Conservation (phyloP, 1,140 invertebrate species). For the Zophobas morio region DNA sequence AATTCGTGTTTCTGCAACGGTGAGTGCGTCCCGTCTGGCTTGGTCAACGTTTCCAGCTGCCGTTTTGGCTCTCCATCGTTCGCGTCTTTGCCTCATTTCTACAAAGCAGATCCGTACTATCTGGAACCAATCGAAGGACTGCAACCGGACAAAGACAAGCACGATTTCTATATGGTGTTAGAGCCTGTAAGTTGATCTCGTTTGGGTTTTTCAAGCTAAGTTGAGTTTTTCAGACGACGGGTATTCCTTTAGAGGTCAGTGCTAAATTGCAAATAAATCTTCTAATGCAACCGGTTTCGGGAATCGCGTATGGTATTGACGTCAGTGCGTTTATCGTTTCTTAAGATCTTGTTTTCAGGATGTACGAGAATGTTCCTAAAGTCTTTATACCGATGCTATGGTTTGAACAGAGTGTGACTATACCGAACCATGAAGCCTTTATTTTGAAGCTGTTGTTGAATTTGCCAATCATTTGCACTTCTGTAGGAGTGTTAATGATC, state of each 20-base stretch:
- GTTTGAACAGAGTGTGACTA: conserved; percentile 79
- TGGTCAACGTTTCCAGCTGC: conserved; percentile 73
- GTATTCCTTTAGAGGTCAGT: conserved; percentile 80
- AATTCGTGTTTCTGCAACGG: conserved; percentile 83
- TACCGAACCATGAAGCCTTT: conserved; percentile 63
- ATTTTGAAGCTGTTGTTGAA: conserved; percentile 54
- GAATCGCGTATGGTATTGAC: conserved; percentile 72
- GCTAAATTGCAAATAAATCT: conserved; percentile 83
- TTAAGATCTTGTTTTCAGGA: conserved; percentile 66
- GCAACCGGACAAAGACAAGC: conserved; percentile 71
- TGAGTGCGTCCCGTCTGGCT: conserved; percentile 78
- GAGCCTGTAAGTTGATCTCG: conserved; percentile 74
- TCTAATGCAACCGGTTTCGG: conserved; percentile 74
- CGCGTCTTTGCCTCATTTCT: conserved; percentile 82
- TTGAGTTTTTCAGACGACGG: conserved; percentile 72
- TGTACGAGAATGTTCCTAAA: conserved; percentile 77
- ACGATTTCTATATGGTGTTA: conserved; percentile 74
- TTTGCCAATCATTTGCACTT: conserved; percentile 56
- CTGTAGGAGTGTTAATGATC: conserved; percentile 53
- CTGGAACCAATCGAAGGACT: conserved; percentile 72
- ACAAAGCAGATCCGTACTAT: conserved; percentile 73
- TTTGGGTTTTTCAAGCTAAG: conserved; percentile 60
- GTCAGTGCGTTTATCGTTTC: background rate
- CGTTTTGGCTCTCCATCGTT: conserved; percentile 76
- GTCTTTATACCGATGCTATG: conserved; percentile 84